These are phyloP conservation scores for Megamerina dolium DNA, from an alignment of 2,888 invertebrate genomes.

Conservation along the genomic window DNA sequence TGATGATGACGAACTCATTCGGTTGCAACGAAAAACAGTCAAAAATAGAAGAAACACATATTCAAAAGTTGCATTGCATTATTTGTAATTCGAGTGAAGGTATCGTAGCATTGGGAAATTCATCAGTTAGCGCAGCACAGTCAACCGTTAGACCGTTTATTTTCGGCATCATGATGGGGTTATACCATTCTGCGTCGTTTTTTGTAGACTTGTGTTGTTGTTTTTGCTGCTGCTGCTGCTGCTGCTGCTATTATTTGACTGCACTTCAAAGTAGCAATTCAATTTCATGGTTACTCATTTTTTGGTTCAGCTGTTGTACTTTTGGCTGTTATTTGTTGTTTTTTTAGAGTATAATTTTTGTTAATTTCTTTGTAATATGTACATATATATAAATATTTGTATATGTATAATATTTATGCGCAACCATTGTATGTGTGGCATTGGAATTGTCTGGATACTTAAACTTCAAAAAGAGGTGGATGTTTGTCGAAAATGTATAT, in stretches of 20 bases:
- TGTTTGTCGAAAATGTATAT: no score
- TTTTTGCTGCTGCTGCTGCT: no score
- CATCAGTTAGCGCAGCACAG: not conserved
- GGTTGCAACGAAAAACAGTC: no score
- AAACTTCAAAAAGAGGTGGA: no score
- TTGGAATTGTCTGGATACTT: no score
- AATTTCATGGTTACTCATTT: conserved; percentile 40
- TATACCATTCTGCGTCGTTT: no score
- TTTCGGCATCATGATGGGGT: no score
- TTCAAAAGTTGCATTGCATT: conserved; percentile 4
- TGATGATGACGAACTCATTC: no score
- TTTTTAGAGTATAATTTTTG: not conserved
- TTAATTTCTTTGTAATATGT: not conserved
- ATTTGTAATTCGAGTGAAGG: conserved; percentile 9
- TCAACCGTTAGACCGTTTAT: no score
- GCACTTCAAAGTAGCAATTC: conserved; percentile 44
- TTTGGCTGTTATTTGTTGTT: conserved; percentile 28
- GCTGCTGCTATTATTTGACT: conserved; percentile 19
- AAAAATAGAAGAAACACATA: no score
- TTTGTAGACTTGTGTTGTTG: no score
- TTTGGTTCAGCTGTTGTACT: conserved; percentile 23
- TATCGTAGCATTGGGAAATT: not conserved
- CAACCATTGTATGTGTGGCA: not conserved
- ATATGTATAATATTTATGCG: not conserved
- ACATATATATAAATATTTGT: no score